A percentile compares a stretch with the other conserved stretches of the same genome.
These are phyloP conservation scores for Neolamprologus toae DNA, from an alignment of 2,113 vertebrate species.

Conservation along the genomic window DNA sequence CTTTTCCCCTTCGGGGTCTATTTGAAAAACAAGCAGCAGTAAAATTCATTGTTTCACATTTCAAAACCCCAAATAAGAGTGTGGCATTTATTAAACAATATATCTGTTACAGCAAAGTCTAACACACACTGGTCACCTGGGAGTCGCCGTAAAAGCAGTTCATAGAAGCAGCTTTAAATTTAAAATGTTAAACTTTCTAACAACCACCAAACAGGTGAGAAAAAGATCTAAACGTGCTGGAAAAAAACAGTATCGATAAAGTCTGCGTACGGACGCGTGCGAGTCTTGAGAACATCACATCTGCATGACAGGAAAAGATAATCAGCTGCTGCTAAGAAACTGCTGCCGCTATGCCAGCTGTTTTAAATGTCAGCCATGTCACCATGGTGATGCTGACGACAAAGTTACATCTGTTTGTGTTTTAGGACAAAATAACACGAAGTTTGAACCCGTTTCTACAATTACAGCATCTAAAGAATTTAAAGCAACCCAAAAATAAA, in stretches of 20 bases:
- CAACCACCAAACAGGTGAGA: background rate
- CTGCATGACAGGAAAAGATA: background rate
- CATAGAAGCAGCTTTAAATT: background rate
- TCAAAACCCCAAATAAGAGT: background rate
- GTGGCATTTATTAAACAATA: background rate
- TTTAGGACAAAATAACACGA: background rate
- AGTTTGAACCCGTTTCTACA: rapidly evolving
- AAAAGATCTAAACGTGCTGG: background rate
- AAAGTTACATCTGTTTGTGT: background rate
- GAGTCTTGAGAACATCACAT: background rate
- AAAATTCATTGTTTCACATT: background rate
- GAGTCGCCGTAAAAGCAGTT: background rate
- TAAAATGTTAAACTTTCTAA: background rate
- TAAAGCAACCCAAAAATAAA: background rate
- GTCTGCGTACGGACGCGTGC: rapidly evolving
- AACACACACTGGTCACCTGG: background rate
- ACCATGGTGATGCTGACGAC: slow-evolving; percentile 28
- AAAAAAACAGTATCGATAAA: background rate
- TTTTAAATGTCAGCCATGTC: slow-evolving; percentile 25
- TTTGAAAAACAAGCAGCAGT: background rate
- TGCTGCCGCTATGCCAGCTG: slow-evolving; percentile 2
- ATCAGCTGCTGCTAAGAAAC: slow-evolving; percentile 50
- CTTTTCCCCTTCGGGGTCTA: slow-evolving; percentile 56
- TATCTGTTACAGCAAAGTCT: background rate
- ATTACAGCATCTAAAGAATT: background rate